phyloP scores from a whole-genome alignment of 2,797 vertebrate species.

The Channallabes apus region DNA sequence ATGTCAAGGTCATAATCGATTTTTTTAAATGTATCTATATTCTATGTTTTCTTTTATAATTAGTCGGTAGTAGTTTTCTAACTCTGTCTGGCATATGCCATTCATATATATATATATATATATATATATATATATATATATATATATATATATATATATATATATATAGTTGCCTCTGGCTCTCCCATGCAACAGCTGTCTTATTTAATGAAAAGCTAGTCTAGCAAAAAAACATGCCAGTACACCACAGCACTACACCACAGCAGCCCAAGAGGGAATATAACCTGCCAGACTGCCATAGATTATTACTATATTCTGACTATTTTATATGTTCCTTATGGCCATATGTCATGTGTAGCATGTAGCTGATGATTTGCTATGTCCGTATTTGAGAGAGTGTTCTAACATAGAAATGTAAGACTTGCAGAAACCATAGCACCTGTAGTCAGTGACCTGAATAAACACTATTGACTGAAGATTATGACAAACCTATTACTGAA shows the following conservation, averaged over 20 bases:
- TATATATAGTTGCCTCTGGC: neutral
- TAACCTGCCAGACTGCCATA: neutral
- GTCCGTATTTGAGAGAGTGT: neutral
- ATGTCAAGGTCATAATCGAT: too few relatives aligned
- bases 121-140: too few relatives aligned
- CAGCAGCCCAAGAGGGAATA: neutral
- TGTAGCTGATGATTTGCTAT: neutral
- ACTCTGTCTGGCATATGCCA: neutral
- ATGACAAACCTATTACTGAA: constrained; percentile 40
- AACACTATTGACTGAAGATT: constrained; percentile 42
- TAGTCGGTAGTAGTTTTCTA: neutral
- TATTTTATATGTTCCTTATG: neutral
- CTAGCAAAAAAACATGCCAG: constrained; percentile 6
- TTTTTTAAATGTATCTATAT: too few relatives aligned
- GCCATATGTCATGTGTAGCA: constrained; percentile 9
- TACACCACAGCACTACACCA: neutral
- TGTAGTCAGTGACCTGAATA: constrained; percentile 54
- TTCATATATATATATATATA: too few relatives aligned
- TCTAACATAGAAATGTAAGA: constrained; percentile 15
- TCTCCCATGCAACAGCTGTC: neutral
- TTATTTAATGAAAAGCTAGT: constrained; percentile 29
- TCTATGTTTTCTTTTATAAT: neutral
- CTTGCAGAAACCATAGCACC: constrained; percentile 30
- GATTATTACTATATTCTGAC: constrained; percentile 9
- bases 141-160: too few relatives aligned